These are phyloP conservation scores for Aethes cnicana DNA, from an alignment of 2,888 invertebrate species.

Conservation along the genomic window DNA sequence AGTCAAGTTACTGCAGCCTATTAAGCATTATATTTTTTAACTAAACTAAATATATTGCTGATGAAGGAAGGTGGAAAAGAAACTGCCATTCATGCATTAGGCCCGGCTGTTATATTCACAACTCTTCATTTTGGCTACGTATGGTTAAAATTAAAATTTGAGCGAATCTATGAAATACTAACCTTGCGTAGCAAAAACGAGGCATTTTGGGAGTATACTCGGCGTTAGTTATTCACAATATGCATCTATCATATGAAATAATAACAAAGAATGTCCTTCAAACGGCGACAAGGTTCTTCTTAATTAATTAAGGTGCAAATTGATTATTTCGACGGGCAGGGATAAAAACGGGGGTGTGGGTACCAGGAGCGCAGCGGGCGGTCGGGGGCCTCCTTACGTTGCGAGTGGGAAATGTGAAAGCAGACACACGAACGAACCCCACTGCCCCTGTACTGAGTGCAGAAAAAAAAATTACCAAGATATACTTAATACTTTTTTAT, in stretches of 20 bases:
- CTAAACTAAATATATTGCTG: too few relatives aligned
- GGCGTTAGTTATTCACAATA: too few relatives aligned
- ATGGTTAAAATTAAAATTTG: too few relatives aligned
- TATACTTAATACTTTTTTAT: not conserved
- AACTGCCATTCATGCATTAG: too few relatives aligned
- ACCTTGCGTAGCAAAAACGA: too few relatives aligned
- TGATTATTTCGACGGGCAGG: conserved; percentile 80
- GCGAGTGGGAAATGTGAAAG: conserved; percentile 82
- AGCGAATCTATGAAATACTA: too few relatives aligned
- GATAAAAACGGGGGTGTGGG: conserved; percentile 77
- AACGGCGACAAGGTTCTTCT: conserved; percentile 61
- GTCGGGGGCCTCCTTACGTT: conserved; percentile 64
- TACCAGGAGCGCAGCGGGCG: conserved; percentile 63
- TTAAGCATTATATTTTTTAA: too few relatives aligned
- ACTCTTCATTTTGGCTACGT: too few relatives aligned
- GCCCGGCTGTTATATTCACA: too few relatives aligned
- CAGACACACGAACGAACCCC: conserved; percentile 82
- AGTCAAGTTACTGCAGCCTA: too few relatives aligned
- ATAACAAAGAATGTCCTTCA: conserved; percentile 34
- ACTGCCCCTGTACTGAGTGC: conserved; percentile 65
- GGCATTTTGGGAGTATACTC: too few relatives aligned
- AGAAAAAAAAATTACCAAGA: conserved; percentile 43
- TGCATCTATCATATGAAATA: not conserved
- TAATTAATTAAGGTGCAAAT: conserved; percentile 82
- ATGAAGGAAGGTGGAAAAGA: too few relatives aligned